phyloP scores from a whole-genome alignment of 1,140 invertebrate species.

The Drosophila sp. region DNA sequence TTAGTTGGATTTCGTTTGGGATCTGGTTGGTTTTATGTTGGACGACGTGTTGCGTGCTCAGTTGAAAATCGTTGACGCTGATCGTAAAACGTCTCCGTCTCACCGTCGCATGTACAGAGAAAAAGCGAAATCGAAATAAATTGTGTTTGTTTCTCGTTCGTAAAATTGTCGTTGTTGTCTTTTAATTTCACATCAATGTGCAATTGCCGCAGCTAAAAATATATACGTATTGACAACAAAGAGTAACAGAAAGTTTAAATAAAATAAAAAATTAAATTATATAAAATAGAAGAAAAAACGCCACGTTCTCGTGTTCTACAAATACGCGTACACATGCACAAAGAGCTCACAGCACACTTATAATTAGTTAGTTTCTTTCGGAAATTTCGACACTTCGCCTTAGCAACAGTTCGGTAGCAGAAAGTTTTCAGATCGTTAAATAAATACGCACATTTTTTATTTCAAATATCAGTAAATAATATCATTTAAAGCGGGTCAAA shows the following conservation, averaged over 20 bases:
- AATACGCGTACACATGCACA: constrained; percentile 41
- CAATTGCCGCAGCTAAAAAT: constrained; percentile 72
- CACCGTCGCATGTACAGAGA: constrained; percentile 3
- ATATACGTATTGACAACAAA: constrained; percentile 31
- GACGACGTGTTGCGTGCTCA: constrained; percentile 34
- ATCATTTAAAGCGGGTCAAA: constrained; percentile 4
- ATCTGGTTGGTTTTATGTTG: constrained; percentile 25
- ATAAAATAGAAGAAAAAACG: constrained; percentile 36
- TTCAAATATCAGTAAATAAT: constrained; percentile 25
- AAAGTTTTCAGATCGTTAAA: neutral
- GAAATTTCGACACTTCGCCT: constrained; percentile 26
- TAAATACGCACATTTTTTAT: constrained; percentile 28
- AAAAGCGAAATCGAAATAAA: constrained; percentile 25
- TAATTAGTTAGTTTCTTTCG: constrained; percentile 42
- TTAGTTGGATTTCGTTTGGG: constrained; percentile 18
- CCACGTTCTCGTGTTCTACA: constrained; percentile 68
- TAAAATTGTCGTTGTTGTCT: constrained; percentile 49
- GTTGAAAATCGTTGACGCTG: constrained; percentile 52
- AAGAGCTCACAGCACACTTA: constrained; percentile 40
- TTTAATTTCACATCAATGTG: constrained; percentile 69
- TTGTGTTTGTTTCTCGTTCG: constrained; percentile 24
- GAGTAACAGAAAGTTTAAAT: constrained; percentile 29
- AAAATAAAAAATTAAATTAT: constrained; percentile 34
- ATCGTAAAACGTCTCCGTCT: constrained; percentile 61
- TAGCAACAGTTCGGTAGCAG: constrained; percentile 31